Evolutionary conservation across 2,888 invertebrate genomes (phyloP).

Genomic region (Zootermopsis nevadensis): DNA sequence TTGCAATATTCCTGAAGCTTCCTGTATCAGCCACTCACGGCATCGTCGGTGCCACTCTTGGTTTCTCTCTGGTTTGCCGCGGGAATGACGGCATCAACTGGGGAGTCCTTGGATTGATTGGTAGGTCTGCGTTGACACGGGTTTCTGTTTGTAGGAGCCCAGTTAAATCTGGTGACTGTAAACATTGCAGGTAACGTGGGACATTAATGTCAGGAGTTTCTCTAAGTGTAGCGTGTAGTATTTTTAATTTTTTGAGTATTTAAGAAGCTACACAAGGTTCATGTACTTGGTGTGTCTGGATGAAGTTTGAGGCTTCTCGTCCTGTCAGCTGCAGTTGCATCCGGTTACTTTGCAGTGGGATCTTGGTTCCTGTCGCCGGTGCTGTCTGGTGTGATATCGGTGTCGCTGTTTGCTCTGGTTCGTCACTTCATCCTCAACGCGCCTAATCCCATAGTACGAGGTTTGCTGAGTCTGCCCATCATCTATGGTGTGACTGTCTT

Average conservation of each 20-base stretch:
- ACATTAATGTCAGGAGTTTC: too few relatives aligned
- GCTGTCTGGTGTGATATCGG: slow-evolving; percentile 90
- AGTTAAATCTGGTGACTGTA: too few relatives aligned
- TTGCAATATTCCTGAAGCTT: slow-evolving; percentile 93
- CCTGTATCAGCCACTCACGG: slow-evolving; percentile 99
- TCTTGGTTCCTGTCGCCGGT: slow-evolving; percentile 99
- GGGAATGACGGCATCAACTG: slow-evolving; percentile 88
- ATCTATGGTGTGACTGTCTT: slow-evolving; percentile 94
- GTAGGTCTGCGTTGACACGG: slow-evolving; percentile 66
- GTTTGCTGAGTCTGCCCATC: slow-evolving; percentile 86
- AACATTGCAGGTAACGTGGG: too few relatives aligned
- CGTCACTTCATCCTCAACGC: slow-evolving; percentile 82
- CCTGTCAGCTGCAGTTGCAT: too few relatives aligned
- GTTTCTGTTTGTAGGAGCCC: too few relatives aligned
- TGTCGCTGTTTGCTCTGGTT: slow-evolving; percentile 81
- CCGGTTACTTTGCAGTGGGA: slow-evolving; percentile 74
- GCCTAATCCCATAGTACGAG: slow-evolving; percentile 82
- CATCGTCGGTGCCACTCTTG: slow-evolving; percentile 97
- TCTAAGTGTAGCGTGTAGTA: too few relatives aligned
- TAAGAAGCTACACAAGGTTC: too few relatives aligned
- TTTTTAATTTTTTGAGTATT: too few relatives aligned
- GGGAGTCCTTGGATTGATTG: slow-evolving; percentile 82
- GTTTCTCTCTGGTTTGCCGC: slow-evolving; percentile 93
- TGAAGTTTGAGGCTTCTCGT: too few relatives aligned
- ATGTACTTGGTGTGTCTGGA: too few relatives aligned